Conservation (phyloP, 1,140 invertebrate species). For the Drepana arcuata region DNA sequence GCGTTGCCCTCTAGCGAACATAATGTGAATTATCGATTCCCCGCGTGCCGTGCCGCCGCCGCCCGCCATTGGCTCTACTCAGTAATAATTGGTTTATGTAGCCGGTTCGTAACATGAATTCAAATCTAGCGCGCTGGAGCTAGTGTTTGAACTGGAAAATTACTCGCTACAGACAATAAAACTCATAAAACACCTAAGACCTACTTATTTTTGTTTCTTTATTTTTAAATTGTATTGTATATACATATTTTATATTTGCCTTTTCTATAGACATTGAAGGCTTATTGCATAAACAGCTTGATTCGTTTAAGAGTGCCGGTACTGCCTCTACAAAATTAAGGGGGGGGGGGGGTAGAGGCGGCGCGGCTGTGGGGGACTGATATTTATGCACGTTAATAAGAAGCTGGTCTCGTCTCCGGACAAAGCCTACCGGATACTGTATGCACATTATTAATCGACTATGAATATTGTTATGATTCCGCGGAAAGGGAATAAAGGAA, state of each 20-base stretch:
- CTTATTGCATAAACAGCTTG: too few relatives aligned
- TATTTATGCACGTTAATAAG: conserved; percentile 66
- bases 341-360: too few relatives aligned
- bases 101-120: conserved; percentile 66
- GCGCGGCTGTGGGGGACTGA: conserved; percentile 37
- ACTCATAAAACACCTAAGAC: conserved; percentile 55
- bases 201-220: too few relatives aligned
- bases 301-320: conserved; percentile 40
- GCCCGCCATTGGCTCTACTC: conserved; percentile 58
- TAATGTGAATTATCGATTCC: conserved; percentile 72
- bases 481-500: too few relatives aligned
- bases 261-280: too few relatives aligned
- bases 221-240: too few relatives aligned
- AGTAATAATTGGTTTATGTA: conserved; percentile 64
- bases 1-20: conserved; percentile 67
- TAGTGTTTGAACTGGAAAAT: conserved; percentile 55
- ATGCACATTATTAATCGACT: too few relatives aligned
- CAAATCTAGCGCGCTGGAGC: conserved; percentile 66
- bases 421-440: conserved; percentile 43
- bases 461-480: too few relatives aligned
- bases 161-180: conserved; percentile 57
- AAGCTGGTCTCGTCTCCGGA: conserved; percentile 38
- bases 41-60: conserved; percentile 54
- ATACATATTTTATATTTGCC: too few relatives aligned
- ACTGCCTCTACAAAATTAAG: too few relatives aligned